Conservation (phyloP, 2,888 invertebrate species). For the Drosophila formosana region DNA sequence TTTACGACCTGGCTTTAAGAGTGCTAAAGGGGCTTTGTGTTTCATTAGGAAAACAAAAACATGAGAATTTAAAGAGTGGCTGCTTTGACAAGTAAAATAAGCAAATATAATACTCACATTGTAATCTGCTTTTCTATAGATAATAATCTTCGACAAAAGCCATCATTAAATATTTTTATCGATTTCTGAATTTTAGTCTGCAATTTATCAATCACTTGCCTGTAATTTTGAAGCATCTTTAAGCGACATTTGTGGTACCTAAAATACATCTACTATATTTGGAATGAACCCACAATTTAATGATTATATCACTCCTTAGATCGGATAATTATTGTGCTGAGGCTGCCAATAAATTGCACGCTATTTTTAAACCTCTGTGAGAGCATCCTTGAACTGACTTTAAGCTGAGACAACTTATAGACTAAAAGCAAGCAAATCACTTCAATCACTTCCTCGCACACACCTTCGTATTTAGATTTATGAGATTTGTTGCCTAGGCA, state of each 20-base stretch:
- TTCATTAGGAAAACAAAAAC: too few relatives aligned
- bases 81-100: too few relatives aligned
- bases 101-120: too few relatives aligned
- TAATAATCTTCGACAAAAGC: background rate
- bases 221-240: background rate
- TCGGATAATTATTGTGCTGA: background rate
- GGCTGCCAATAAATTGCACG: background rate
- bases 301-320: background rate
- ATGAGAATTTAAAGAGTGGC: too few relatives aligned
- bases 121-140: too few relatives aligned
- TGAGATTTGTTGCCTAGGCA: conserved; percentile 13
- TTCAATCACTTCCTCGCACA: conserved; percentile 3
- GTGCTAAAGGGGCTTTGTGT: background rate
- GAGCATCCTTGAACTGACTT: background rate
- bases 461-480: conserved; percentile 5
- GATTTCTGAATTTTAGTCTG: background rate
- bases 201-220: background rate
- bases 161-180: background rate
- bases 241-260: background rate
- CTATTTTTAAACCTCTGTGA: background rate
- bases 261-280: background rate
- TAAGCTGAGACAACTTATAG: background rate
- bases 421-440: conserved; percentile 8
- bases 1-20: background rate
- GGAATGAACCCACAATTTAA: background rate